A percentile compares a stretch with the other conserved stretches of the same genome.
phyloP scores from a whole-genome alignment of 64 coral and sea anemone genomes.

The Montipora foliosa region DNA sequence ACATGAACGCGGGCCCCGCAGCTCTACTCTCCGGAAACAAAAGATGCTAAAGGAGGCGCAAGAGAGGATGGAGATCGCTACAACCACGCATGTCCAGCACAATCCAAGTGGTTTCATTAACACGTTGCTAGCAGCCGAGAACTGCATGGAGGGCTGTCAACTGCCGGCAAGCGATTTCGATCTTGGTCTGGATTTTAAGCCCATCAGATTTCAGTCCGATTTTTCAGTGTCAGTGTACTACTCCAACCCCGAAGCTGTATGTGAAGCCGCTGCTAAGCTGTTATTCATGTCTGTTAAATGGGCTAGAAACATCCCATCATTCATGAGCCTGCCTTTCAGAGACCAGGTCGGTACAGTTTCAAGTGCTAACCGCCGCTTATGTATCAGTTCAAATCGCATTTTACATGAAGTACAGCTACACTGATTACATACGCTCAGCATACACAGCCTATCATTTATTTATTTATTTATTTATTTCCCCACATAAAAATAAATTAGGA shows the following conservation, averaged over 20 bases:
- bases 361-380: neutral
- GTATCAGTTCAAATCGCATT: too few relatives aligned
- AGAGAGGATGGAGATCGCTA: conserved; percentile 76
- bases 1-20: conserved; percentile 97
- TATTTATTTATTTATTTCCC: too few relatives aligned
- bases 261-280: conserved; percentile 83
- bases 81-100: conserved; percentile 69
- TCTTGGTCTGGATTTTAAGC: conserved; percentile 75
- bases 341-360: conserved; percentile 66
- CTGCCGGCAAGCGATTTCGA: conserved; percentile 73
- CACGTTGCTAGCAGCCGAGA: conserved; percentile 85
- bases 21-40: conserved; percentile 88
- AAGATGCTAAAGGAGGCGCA: conserved; percentile 98
- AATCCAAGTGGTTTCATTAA: conserved; percentile 83
- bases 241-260: conserved; percentile 87
- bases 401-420: too few relatives aligned
- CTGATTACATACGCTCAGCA: too few relatives aligned
- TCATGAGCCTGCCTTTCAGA: conserved; percentile 86
- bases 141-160: conserved; percentile 68
- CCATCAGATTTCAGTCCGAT: conserved; percentile 85
- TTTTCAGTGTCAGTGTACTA: conserved; percentile 86
- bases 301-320: conserved; percentile 92
- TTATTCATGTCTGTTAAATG: conserved; percentile 96
- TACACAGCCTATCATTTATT: too few relatives aligned
- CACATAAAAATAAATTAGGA: too few relatives aligned